phyloP scores from a whole-genome alignment of 35 echinoderm and acorn worm genomes.

The Nesometra sesokonis region DNA sequence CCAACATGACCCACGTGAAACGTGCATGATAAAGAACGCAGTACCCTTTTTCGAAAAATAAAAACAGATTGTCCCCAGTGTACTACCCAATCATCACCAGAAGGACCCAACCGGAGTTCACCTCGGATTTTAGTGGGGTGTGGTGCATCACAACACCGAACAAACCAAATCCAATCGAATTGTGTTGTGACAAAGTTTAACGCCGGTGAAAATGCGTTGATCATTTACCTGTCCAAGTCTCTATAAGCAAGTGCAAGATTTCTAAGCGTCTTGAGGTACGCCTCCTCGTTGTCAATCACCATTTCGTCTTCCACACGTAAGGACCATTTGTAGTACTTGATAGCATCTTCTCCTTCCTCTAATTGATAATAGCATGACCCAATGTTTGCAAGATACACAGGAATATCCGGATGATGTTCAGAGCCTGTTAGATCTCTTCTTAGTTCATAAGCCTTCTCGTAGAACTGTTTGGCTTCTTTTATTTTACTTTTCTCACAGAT shows the following conservation, averaged over 20 bases:
- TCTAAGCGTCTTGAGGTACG: not conserved
- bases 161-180: too few species aligned
- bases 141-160: too few species aligned
- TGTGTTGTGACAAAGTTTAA: too few species aligned
- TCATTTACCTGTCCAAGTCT: not conserved
- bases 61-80: too few species aligned
- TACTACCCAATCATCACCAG: too few species aligned
- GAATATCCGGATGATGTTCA: constrained; percentile 56
- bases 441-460: constrained; percentile 56
- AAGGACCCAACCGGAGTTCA: too few species aligned
- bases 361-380: constrained; percentile 78
- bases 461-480: constrained; percentile 45
- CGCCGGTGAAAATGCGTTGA: too few species aligned
- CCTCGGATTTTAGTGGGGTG: too few species aligned
- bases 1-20: too few species aligned
- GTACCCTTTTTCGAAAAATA: too few species aligned
- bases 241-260: not conserved
- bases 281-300: constrained; percentile 31
- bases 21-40: too few species aligned
- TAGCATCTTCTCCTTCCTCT: constrained; percentile 42
- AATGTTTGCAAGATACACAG: constrained; percentile 54
- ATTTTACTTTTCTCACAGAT: not conserved
- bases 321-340: constrained; percentile 60
- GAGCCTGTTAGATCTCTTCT: constrained; percentile 33
- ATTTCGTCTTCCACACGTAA: constrained; percentile 42